Percentiles rank a stretch among this genome's conserved stretches.
Conservation (phyloP, 2,113 vertebrate species). For the Prunella fulvescens region DNA sequence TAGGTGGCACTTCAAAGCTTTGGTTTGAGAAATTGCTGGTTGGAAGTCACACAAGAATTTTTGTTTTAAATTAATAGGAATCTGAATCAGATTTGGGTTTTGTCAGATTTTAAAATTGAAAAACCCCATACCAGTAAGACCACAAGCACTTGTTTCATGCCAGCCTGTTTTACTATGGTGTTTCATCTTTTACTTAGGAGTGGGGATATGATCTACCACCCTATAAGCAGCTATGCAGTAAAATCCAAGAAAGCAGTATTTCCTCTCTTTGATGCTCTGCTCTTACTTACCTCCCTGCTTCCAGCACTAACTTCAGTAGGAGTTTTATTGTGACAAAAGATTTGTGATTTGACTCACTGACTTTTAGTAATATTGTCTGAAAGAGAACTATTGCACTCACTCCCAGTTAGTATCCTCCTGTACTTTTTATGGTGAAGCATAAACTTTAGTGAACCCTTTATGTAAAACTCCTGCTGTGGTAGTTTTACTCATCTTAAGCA, state of each 20-base stretch:
- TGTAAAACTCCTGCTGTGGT: background rate
- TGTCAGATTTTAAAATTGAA: conserved; percentile 2
- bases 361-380: background rate
- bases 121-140: background rate
- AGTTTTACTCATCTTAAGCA: background rate
- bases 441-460: background rate
- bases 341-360: background rate
- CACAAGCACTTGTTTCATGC: background rate
- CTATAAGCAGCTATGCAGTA: background rate
- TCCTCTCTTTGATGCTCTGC: background rate
- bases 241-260: background rate
- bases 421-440: background rate
- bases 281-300: background rate
- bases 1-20: conserved; percentile 33
- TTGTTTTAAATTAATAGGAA: background rate
- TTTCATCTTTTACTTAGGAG: background rate
- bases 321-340: background rate
- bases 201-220: background rate
- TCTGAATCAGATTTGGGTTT: background rate
- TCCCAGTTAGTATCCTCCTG: background rate
- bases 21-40: conserved; percentile 13
- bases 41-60: conserved; percentile 27
- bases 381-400: background rate
- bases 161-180: background rate
- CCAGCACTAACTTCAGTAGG: background rate